These are phyloP conservation scores for Ptiloglossa arizonensis DNA, from an alignment of 1,140 invertebrate species.

Conservation along the genomic window DNA sequence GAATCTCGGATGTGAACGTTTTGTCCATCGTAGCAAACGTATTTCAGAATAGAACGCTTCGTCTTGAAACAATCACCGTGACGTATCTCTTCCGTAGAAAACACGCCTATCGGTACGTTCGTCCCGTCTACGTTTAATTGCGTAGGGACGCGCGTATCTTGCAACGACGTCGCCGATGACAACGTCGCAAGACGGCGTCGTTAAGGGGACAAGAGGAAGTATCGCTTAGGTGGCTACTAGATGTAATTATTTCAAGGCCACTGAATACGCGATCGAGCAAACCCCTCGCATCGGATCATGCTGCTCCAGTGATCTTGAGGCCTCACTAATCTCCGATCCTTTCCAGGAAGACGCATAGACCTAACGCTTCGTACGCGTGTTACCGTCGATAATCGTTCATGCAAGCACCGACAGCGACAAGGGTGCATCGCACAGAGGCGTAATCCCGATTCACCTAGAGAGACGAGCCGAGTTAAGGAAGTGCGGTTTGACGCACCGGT, in stretches of 20 bases:
- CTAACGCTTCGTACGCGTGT: constrained; percentile 53
- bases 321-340: constrained; percentile 74
- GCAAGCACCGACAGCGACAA: constrained; percentile 27
- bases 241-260: constrained; percentile 78
- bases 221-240: constrained; percentile 53
- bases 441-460: constrained; percentile 60
- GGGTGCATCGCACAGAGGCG: constrained; percentile 47
- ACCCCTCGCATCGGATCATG: constrained; percentile 76
- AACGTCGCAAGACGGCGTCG: constrained; percentile 59
- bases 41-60: too few relatives aligned
- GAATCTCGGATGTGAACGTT: too few relatives aligned
- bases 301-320: constrained; percentile 75
- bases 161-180: constrained; percentile 39
- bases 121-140: constrained; percentile 1
- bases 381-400: constrained; percentile 64
- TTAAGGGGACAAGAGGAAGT: constrained; percentile 61
- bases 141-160: constrained; percentile 21
- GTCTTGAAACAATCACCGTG: too few relatives aligned
- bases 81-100: background rate
- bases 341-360: constrained; percentile 63
- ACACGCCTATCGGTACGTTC: background rate
- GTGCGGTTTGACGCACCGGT: constrained; percentile 49
- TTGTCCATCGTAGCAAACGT: too few relatives aligned
- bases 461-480: constrained; percentile 40
- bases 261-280: constrained; percentile 76